Base-by-base conservation (phyloP, 1,140 invertebrate species). In the Rhysida immarginata region DNA sequence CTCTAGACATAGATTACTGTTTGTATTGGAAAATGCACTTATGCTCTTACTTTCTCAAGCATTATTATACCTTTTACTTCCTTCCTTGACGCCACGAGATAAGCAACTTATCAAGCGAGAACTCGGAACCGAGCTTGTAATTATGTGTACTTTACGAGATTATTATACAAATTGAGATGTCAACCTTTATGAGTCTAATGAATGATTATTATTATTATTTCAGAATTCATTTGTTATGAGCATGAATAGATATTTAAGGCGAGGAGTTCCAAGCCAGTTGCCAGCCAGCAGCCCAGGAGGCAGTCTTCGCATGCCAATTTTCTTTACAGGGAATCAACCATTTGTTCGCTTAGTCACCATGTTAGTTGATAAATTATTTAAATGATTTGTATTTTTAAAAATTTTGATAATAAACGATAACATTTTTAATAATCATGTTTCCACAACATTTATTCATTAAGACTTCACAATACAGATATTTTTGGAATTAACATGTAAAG, bases 21-120 rank as follows among this genome's bases (percentile, higher is more conserved):
- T 59, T 29, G 55, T 61, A 11, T 46, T 61, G 21, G 60, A 61
- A 59, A 57, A 67, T 51, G 54, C 61, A 1, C 55, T 72, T 18
- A 58, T 65, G 5, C 53, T 72, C 0, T 53, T 70, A 8, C 62
- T 72, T 60, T 70, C 68, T 8, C 70, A 71, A 58, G 65, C 68
- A n/a, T 61, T 65, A 23, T 59, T 66, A 18, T 66, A 68, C 53
- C 59, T 72, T 14, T 59, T 63, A 13, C 64, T 69, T 44, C 67
- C 67, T 23, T 48, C 59, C 24, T 59, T 70, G 3, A 56, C 60
- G 0, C 43, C 56, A 0, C 57, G 68, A 60, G 71, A 72, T 35
- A 70, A 71, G 53, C 70, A 71, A 53, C 56, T 71, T 3, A 58
- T 72, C 1, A 68, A 68, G 45, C 55, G 71, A 58, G 71, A 72